Percentiles rank a stretch among this genome's conserved stretches.
Conservation (phyloP, 1,140 invertebrate species). For the Trichonephila clavipes region DNA sequence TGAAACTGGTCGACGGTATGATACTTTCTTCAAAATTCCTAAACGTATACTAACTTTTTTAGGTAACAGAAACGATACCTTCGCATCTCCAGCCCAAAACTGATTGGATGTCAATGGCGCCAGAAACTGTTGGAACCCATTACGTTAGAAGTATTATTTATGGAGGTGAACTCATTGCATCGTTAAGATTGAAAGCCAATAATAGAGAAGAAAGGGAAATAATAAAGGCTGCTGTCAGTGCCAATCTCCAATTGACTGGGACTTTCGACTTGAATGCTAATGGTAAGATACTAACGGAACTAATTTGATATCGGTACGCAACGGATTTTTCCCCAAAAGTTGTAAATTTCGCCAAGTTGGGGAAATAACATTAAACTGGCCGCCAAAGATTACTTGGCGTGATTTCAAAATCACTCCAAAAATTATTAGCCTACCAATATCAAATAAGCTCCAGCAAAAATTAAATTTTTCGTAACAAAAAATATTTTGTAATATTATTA, state of each 20-base stretch:
- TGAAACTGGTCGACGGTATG: no score
- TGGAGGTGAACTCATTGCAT: constrained; percentile 73
- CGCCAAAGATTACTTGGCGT: no score
- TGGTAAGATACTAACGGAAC: constrained; percentile 19
- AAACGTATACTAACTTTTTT: neutral
- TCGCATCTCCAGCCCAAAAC: constrained; percentile 64
- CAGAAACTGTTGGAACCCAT: constrained; percentile 65
- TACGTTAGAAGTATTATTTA: constrained; percentile 75
- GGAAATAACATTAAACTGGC: no score
- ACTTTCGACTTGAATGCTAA: constrained; percentile 72
- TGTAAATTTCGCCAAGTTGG: no score
- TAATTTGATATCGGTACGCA: no score
- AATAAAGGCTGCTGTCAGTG: constrained; percentile 74
- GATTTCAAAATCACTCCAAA: no score
- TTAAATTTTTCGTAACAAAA: no score
- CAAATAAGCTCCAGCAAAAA: no score
- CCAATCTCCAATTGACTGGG: constrained; percentile 73
- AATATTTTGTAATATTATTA: no score
- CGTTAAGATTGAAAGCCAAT: constrained; percentile 67
- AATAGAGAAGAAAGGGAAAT: constrained; percentile 72
- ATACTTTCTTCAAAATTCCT: no score
- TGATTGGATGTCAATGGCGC: constrained; percentile 65
- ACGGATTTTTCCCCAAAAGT: no score
- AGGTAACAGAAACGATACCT: constrained; percentile 76
- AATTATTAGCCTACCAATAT: no score